Conservation (phyloP, 2,888 invertebrate species). For the Thalpophila matura region DNA sequence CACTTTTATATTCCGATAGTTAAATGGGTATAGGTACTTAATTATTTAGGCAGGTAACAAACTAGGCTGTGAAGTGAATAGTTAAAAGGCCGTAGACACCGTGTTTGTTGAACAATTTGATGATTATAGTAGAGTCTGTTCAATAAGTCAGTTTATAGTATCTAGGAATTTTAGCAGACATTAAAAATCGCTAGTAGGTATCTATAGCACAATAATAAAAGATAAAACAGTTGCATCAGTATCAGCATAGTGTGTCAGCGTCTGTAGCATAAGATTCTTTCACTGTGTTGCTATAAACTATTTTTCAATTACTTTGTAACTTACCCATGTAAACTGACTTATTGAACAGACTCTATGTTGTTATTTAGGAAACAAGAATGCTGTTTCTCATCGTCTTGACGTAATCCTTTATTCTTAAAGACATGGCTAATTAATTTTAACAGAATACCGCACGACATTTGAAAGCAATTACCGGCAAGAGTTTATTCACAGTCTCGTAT, state of each 20-base stretch:
- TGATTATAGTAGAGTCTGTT: not conserved
- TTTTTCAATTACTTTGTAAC: too few species aligned
- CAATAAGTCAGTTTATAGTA: not conserved
- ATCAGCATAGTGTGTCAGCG: too few species aligned
- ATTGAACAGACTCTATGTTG: not conserved
- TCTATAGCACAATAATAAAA: too few species aligned
- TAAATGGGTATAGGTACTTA: constrained; percentile 17
- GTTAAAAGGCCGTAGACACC: not conserved
- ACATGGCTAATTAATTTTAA: not conserved
- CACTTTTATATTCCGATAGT: constrained; percentile 28
- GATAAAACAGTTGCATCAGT: too few species aligned
- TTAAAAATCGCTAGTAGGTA: not conserved
- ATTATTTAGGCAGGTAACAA: constrained; percentile 30
- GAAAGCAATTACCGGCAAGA: constrained; percentile 1
- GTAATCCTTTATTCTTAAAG: not conserved
- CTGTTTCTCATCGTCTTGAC: not conserved
- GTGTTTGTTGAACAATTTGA: not conserved
- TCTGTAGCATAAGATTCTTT: too few species aligned
- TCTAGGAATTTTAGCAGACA: not conserved
- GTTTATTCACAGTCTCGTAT: constrained; percentile 10
- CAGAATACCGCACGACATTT: not conserved
- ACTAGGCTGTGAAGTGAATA: constrained; percentile 4
- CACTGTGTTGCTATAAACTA: too few species aligned
- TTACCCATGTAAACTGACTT: too few species aligned
- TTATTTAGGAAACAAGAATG: constrained; percentile 13